These are phyloP conservation scores for Vombatus ursinus DNA, from an alignment of 2,113 vertebrate genomes.

Conservation along the genomic window DNA sequence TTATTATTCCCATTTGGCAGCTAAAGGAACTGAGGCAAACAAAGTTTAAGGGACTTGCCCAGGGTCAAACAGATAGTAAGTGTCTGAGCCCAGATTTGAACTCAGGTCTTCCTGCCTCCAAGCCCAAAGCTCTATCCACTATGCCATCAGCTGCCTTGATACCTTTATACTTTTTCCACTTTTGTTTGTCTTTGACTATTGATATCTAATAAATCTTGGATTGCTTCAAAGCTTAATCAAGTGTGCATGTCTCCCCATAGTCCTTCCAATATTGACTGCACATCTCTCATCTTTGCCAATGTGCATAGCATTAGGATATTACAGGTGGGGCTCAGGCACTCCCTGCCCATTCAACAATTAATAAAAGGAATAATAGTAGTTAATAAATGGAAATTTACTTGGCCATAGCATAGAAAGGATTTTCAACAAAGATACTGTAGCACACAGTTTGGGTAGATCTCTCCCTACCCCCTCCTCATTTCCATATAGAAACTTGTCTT, in stretches of 20 bases:
- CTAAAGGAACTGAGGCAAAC: background rate
- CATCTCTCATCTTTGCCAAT: background rate
- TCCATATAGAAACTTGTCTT: background rate
- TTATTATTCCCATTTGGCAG: background rate
- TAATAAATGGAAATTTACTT: background rate
- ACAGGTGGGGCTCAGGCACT: background rate
- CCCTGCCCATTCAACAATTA: background rate
- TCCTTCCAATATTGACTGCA: background rate
- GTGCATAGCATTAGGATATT: background rate
- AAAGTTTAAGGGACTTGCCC: background rate
- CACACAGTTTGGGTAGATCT: background rate
- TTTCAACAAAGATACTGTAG: background rate
- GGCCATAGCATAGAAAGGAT: background rate
- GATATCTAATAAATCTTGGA: background rate
- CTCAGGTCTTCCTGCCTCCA: background rate
- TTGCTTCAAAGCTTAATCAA: background rate
- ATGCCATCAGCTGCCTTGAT: background rate
- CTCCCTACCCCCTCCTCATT: background rate
- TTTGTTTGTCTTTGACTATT: background rate
- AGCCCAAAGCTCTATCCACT: background rate
- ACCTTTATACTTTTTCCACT: background rate
- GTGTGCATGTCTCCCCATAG: background rate
- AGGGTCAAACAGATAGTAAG: background rate
- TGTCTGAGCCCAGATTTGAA: background rate
- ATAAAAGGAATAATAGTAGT: background rate